Conservation (phyloP, 2,888 invertebrate genomes). For the Cenopis cana region DNA sequence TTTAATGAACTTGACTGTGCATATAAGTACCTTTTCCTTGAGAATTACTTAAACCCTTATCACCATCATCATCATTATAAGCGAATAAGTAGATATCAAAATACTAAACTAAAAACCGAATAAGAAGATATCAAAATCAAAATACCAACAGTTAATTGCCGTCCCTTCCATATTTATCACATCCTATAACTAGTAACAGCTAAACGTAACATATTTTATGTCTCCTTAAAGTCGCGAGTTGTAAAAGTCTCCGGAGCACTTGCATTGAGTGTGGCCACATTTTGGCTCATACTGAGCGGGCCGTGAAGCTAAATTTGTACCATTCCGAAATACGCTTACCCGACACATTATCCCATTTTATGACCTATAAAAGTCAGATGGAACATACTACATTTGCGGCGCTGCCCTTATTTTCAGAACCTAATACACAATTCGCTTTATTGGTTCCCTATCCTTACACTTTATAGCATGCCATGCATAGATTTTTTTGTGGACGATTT, state of each 20-base stretch:
- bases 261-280: conserved; percentile 62
- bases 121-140: too few species aligned
- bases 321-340: conserved; percentile 82
- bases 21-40: too few species aligned
- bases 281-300: conserved; percentile 70
- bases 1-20: too few species aligned
- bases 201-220: conserved; percentile 22
- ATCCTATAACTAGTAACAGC: conserved; percentile 5
- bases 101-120: not conserved
- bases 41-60: too few species aligned
- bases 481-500: conserved; percentile 73
- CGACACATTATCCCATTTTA: conserved; percentile 83
- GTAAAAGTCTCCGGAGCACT: conserved; percentile 56
- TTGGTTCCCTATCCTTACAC: conserved; percentile 72
- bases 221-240: conserved; percentile 48
- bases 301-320: conserved; percentile 79
- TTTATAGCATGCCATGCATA: conserved; percentile 75
- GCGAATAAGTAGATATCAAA: not conserved
- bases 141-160: not conserved
- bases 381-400: conserved; percentile 81
- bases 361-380: conserved; percentile 82
- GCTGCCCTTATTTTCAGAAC: conserved; percentile 80
- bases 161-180: conserved; percentile 12
- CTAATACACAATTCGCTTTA: conserved; percentile 79
- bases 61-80: too few species aligned